A percentile compares a stretch with the other conserved stretches of the same genome.
phyloP scores from a whole-genome alignment of 1,140 invertebrate genomes.

The Trachelipus rathkii region DNA sequence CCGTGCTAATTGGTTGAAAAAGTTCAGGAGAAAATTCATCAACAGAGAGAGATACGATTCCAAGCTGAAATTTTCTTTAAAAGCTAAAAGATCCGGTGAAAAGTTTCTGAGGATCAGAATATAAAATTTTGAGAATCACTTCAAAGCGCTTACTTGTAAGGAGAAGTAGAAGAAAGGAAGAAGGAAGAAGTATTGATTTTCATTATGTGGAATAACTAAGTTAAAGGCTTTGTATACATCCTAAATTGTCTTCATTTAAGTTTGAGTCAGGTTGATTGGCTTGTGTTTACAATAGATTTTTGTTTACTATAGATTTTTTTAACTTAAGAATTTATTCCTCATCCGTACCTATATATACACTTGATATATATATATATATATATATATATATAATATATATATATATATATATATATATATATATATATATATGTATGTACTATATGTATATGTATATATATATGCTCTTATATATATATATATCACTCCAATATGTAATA shows the following conservation, averaged over 20 bases:
- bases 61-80: not conserved
- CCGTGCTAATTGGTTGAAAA: not conserved
- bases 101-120: not conserved
- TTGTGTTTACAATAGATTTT: not conserved
- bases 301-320: constrained; percentile 1
- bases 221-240: not conserved
- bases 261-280: not conserved
- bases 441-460: too few relatives aligned
- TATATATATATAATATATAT: too few relatives aligned
- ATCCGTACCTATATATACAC: not conserved
- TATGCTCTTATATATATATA: too few relatives aligned
- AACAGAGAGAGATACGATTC: not conserved
- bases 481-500: too few relatives aligned
- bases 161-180: not conserved
- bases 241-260: constrained; percentile 4
- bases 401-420: too few relatives aligned
- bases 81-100: not conserved
- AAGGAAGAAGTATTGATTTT: not conserved
- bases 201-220: not conserved
- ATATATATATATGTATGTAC: too few relatives aligned
- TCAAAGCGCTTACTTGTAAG: not conserved
- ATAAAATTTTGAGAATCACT: not conserved
- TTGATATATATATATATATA: too few relatives aligned
- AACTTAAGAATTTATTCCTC: not conserved
- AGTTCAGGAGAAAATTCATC: not conserved